Conservation (phyloP, 2,797 vertebrate genomes). For the Cichlasoma orientale region DNA sequence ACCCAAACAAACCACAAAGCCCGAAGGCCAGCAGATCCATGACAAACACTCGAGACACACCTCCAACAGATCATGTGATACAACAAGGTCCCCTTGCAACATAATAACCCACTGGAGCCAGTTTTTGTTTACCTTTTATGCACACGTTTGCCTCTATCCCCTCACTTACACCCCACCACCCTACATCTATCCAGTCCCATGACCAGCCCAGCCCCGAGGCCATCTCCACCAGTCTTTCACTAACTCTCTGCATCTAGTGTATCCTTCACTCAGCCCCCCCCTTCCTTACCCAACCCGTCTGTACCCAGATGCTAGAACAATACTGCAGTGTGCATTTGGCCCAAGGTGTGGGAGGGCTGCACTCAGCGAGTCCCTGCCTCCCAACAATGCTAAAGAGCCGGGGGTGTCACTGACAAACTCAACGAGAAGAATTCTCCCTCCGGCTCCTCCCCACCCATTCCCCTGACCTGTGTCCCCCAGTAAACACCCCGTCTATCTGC, state of each 20-base stretch:
- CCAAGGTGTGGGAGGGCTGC: constrained; percentile 86
- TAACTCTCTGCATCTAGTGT: constrained; percentile 53
- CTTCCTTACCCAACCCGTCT: constrained; percentile 57
- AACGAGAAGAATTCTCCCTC: constrained; percentile 75
- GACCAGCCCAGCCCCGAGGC: constrained; percentile 76
- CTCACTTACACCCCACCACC: constrained; percentile 25
- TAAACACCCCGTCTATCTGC: constrained; percentile 74
- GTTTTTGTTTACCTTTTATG: constrained; percentile 73
- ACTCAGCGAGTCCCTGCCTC: constrained; percentile 74
- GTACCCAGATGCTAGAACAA: constrained; percentile 82
- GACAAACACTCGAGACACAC: constrained; percentile 40
- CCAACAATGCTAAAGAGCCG: constrained; percentile 79
- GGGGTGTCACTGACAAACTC: constrained; percentile 57
- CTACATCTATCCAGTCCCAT: constrained; percentile 59
- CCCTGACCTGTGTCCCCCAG: constrained; percentile 74
- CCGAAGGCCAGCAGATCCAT: constrained; percentile 44
- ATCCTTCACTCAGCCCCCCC: constrained; percentile 28
- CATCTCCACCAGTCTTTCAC: constrained; percentile 40
- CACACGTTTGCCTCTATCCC: constrained; percentile 35
- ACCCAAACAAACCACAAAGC: constrained; percentile 56
- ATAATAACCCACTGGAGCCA: constrained; percentile 55
- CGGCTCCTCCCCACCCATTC: constrained; percentile 63
- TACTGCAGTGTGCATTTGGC: constrained; percentile 82
- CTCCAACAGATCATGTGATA: constrained; percentile 58
- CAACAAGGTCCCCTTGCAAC: constrained; percentile 51